Evolutionary conservation across 1,140 invertebrate genomes (phyloP), one percentile per base, ranked within the genome.

Genomic region (Zaprionus tsacasi): DNA sequence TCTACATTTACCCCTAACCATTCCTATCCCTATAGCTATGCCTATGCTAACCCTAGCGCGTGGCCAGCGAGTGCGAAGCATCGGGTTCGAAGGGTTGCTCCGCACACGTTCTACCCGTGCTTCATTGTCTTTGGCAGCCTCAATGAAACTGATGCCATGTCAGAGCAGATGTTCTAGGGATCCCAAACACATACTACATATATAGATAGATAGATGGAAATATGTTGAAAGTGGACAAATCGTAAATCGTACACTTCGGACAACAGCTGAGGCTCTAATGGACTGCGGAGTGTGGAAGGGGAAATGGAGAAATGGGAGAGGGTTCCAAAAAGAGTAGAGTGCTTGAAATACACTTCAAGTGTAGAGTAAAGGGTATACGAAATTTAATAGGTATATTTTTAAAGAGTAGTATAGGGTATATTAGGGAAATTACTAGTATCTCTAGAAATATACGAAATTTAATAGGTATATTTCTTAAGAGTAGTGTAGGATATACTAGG

Each of bases 181-280:
- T 35, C 36, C 66, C 40, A 38, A 45, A 45, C 38, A 35, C 12
- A 59, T 45, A 59, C 21, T 21, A 21, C 21, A 21, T 21, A 21
- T 21, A 21, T 21, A 21, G 21, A 21, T 21, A 21, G 21, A 21
- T 57, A 36, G 7, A 57, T 10, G 11, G n/a, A 21, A 17, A 10
- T 50, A 10, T 13, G 36, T 30, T 27, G 40, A 70, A 81, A 89
- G 81, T 86, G 87, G 90, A 91, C 90, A 91, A 82, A 79, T 90
- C 86, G 85, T 91, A 90, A 91, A 91, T 91, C 76, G 76, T 33
- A 71, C 45, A 71, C 45, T 54, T 90, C 70, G 82, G 86, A 90
- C 87, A 91, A 86, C 86, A 90, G 86, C 87, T 90, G 86, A 86
- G 85, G 79, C 73, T 59, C 21, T 63, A 63, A 76, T 71, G 66